Conservation (phyloP, 2,888 invertebrate species). For the Eustalomyia histrio region DNA sequence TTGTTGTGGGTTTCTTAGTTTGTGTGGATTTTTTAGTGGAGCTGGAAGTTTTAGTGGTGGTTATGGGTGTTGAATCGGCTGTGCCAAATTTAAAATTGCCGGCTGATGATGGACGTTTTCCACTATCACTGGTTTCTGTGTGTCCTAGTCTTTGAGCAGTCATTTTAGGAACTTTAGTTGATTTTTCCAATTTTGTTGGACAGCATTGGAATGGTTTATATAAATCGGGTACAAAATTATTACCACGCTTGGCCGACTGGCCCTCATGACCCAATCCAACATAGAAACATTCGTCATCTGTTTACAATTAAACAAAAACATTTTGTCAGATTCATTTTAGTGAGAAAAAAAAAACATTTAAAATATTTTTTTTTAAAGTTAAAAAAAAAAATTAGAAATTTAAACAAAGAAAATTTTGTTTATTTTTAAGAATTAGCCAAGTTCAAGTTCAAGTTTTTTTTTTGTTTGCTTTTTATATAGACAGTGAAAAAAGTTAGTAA, state of each 20-base stretch:
- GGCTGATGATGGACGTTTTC: conserved; percentile 67
- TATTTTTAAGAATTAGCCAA: conserved; percentile 28
- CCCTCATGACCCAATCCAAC: conserved; percentile 93
- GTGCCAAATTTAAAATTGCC: conserved; percentile 73
- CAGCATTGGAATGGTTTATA: conserved; percentile 96
- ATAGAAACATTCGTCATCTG: conserved; percentile 98
- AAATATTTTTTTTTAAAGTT: conserved; percentile 20
- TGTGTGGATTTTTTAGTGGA: conserved; percentile 62
- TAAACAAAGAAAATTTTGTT: conserved; percentile 56
- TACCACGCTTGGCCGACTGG: conserved; percentile 78
- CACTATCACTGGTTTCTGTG: conserved; percentile 71
- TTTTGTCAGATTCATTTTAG: conserved; percentile 83
- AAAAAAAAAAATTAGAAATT: conserved; percentile 43
- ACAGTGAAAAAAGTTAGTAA: conserved; percentile 66
- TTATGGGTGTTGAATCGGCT: conserved; percentile 61
- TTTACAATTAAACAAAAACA: conserved; percentile 87
- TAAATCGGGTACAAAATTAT: conserved; percentile 81
- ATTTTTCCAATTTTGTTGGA: conserved; percentile 90
- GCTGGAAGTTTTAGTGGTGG: conserved; percentile 64
- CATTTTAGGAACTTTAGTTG: conserved; percentile 90
- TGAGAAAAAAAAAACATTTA: not conserved
- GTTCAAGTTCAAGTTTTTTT: conserved; percentile 20
- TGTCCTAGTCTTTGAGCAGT: conserved; percentile 80
- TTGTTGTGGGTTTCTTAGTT: conserved; percentile 60
- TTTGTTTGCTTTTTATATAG: conserved; percentile 44